These are phyloP conservation scores for Ptychoptera albimana DNA, from an alignment of 2,888 invertebrate species.

Conservation along the genomic window DNA sequence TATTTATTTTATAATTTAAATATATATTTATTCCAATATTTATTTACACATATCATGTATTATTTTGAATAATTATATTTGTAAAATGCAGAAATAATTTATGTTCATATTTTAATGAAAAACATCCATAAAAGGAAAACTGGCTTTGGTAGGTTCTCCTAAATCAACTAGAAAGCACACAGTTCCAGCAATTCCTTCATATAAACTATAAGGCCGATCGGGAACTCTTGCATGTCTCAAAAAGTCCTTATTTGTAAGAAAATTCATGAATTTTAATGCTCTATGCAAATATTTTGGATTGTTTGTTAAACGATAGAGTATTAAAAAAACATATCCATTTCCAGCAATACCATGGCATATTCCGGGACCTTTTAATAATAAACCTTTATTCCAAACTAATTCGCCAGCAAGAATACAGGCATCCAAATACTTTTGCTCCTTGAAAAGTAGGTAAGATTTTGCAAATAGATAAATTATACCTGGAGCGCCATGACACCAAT, in stretches of 20 bases:
- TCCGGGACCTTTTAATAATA: slow-evolving; percentile 75
- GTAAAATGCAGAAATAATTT: not conserved
- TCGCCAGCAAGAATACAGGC: slow-evolving; percentile 55
- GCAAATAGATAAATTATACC: slow-evolving; percentile 69
- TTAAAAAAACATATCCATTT: slow-evolving; percentile 63
- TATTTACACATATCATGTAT: too few relatives aligned
- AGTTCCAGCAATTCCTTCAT: slow-evolving; percentile 76
- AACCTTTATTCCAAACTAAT: slow-evolving; percentile 66
- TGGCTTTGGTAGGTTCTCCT: slow-evolving; percentile 50
- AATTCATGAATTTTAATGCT: slow-evolving; percentile 60
- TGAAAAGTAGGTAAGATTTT: slow-evolving; percentile 58
- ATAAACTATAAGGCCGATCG: slow-evolving; percentile 68
- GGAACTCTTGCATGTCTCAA: slow-evolving; percentile 51
- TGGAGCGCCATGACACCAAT: slow-evolving; percentile 86
- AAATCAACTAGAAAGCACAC: slow-evolving; percentile 69
- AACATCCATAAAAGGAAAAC: slow-evolving; percentile 73
- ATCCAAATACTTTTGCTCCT: slow-evolving; percentile 53
- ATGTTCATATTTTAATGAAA: slow-evolving; percentile 16
- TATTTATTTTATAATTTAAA: too few relatives aligned
- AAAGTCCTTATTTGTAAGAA: slow-evolving; percentile 51
- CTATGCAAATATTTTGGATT: slow-evolving; percentile 54
- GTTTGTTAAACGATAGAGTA: slow-evolving; percentile 57
- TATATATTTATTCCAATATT: too few relatives aligned
- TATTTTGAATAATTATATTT: too few relatives aligned
- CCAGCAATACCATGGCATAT: slow-evolving; percentile 81